These are phyloP conservation scores for Salvelinus fontinalis DNA, from an alignment of 2,113 vertebrate genomes.

Conservation along the genomic window DNA sequence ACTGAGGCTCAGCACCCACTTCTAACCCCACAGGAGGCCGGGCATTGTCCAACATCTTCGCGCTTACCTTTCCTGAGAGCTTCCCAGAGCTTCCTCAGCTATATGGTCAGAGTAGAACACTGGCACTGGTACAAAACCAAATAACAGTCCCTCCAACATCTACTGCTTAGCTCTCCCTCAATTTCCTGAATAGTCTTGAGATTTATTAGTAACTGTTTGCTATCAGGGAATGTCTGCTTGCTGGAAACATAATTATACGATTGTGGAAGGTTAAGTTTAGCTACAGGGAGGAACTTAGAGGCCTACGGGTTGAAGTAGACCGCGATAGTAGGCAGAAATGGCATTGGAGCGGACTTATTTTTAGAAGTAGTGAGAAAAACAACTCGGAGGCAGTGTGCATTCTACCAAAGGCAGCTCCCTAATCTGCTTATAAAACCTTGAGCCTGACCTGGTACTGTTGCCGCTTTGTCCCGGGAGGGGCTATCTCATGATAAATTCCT, in stretches of 20 bases:
- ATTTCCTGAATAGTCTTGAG: neutral
- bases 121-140: neutral
- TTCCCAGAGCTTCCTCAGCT: neutral
- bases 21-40: conserved; percentile 10
- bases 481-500: conserved; percentile 35
- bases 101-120: neutral
- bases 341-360: neutral
- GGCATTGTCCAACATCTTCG: neutral
- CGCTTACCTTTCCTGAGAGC: neutral
- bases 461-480: conserved; percentile 28
- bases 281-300: neutral
- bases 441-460: conserved; percentile 31
- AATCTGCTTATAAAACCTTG: conserved; percentile 35
- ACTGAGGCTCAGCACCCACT: conserved; percentile 9
- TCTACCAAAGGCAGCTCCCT: conserved; percentile 13
- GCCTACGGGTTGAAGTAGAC: neutral
- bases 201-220: neutral
- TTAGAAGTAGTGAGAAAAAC: conserved; percentile 3
- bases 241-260: neutral
- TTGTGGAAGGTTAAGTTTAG: neutral
- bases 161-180: neutral
- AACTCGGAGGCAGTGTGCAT: conserved; percentile 8
- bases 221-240: neutral
- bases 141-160: neutral
- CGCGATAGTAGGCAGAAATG: neutral